Conservation (phyloP, 2,888 invertebrate species). For the Chouioia cunea region DNA sequence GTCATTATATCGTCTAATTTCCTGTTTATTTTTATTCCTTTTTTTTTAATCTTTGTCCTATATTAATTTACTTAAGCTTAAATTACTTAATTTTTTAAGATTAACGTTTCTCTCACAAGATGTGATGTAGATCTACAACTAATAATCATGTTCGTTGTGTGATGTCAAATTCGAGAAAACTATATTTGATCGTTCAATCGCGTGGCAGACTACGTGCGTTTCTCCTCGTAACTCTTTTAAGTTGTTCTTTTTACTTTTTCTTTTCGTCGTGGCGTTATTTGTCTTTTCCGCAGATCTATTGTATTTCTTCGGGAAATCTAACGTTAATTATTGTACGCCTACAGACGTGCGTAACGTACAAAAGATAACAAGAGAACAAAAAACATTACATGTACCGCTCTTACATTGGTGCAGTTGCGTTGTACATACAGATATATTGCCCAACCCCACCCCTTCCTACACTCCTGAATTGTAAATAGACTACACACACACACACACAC, state of each 20-base stretch:
- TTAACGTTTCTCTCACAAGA: no score
- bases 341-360: slow-evolving; percentile 7
- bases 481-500: slow-evolving; percentile 53
- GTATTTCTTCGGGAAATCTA: slow-evolving; percentile 7
- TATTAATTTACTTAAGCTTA: slow-evolving; percentile 55
- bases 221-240: no score
- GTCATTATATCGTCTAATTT: slow-evolving; percentile 14
- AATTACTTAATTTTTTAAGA: slow-evolving; percentile 52
- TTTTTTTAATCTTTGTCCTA: background rate
- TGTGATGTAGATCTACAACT: no score
- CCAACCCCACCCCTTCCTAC: slow-evolving; percentile 15
- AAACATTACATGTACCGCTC: slow-evolving; percentile 53
- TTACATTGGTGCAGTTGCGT: slow-evolving; percentile 62
- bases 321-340: slow-evolving; percentile 27
- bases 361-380: background rate
- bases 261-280: background rate
- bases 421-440: slow-evolving; percentile 58
- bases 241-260: no score
- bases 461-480: slow-evolving; percentile 62
- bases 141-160: no score
- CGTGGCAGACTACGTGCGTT: no score
- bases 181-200: no score
- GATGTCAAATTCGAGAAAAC: no score
- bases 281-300: slow-evolving; percentile 1
- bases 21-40: slow-evolving; percentile 7